A percentile compares a stretch with the other conserved stretches of the same genome.
These are phyloP conservation scores for Steinernema feltiae DNA, from an alignment of 1,140 invertebrate species.

Conservation along the genomic window DNA sequence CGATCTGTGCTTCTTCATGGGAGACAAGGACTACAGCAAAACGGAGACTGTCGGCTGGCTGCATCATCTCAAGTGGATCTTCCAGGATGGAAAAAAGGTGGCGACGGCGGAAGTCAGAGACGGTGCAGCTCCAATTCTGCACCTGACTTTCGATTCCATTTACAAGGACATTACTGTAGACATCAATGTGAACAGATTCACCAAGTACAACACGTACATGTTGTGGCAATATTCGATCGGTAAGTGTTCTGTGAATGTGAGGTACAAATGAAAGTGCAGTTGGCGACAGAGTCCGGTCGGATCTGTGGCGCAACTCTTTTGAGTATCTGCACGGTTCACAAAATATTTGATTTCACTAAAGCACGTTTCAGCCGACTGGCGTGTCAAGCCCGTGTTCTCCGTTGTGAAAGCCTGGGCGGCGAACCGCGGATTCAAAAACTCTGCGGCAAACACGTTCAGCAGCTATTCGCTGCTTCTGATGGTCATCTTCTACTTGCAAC, in stretches of 20 bases:
- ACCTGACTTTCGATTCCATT: background rate
- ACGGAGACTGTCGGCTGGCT: background rate
- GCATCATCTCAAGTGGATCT: background rate
- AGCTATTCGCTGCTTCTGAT: background rate
- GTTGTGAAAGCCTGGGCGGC: background rate
- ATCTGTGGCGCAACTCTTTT: too few species aligned
- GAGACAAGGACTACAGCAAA: background rate
- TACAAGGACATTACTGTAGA: background rate
- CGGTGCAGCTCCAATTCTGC: background rate
- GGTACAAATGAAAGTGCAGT: too few species aligned
- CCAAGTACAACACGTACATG: background rate
- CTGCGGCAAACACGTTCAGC: background rate
- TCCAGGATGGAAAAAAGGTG: too few species aligned
- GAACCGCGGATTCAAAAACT: background rate
- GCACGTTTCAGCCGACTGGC: too few species aligned
- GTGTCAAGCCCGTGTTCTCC: background rate
- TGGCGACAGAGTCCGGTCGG: too few species aligned
- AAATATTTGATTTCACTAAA: too few species aligned
- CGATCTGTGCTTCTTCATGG: background rate
- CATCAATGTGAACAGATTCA: background rate
- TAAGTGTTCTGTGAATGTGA: background rate
- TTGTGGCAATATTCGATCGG: background rate
- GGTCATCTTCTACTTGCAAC: background rate
- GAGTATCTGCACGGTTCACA: too few species aligned
- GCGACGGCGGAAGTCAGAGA: background rate